Conservation (phyloP, 92 coral and sea anemone species). For the Parazoanthus atlanticus region DNA sequence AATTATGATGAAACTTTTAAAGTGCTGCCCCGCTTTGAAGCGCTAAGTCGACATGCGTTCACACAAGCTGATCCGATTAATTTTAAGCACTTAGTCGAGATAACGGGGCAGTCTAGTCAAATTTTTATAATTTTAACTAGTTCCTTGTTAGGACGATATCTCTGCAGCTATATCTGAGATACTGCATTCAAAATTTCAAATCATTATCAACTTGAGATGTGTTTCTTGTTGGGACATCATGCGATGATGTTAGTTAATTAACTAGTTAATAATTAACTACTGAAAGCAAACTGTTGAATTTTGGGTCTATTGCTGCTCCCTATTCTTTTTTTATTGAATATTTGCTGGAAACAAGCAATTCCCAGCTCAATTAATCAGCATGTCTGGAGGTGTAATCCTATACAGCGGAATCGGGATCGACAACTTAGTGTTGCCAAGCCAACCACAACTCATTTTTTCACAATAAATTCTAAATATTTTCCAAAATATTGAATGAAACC, state of each 20-base stretch:
- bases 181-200: slow-evolving; percentile 20
- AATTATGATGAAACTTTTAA: too few relatives aligned
- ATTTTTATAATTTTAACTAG: too few relatives aligned
- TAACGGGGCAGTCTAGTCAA: too few relatives aligned
- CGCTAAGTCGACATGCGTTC: too few relatives aligned
- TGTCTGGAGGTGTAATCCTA: slow-evolving; percentile 47
- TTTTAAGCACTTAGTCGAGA: too few relatives aligned
- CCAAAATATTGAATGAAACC: background rate
- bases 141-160: background rate
- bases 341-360: slow-evolving; percentile 36
- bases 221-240: too few relatives aligned
- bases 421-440: slow-evolving; percentile 46
- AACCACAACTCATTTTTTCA: background rate
- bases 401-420: too few relatives aligned
- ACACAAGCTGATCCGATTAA: too few relatives aligned
- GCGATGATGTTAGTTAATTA: too few relatives aligned
- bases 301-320: slow-evolving; percentile 41
- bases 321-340: slow-evolving; percentile 33
- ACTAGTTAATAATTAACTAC: slow-evolving; percentile 41
- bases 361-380: background rate
- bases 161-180: slow-evolving; percentile 20
- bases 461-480: too few relatives aligned
- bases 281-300: slow-evolving; percentile 36
- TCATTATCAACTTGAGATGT: slow-evolving; percentile 5
- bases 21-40: too few relatives aligned